Conservation (phyloP, 2,797 vertebrate species). For the Pseudochromis fuscus region DNA sequence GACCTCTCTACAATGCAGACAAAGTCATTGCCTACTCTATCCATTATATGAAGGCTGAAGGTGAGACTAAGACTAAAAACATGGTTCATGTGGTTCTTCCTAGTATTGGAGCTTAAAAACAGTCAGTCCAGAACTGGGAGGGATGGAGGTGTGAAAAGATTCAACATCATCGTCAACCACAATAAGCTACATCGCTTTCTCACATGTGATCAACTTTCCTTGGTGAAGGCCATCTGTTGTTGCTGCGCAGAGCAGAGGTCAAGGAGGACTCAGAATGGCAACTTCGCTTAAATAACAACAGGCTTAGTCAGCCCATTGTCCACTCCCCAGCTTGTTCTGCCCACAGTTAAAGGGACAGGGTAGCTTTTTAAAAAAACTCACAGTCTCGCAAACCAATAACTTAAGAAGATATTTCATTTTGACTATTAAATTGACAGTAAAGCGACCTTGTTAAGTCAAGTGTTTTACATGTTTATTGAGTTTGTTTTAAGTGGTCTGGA, state of each 20-base stretch:
- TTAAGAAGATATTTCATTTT: slow-evolving; percentile 30
- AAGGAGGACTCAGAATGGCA: slow-evolving; percentile 76
- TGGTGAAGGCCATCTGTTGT: slow-evolving; percentile 79
- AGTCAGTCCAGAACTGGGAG: background rate
- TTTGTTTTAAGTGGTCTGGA: slow-evolving; percentile 33
- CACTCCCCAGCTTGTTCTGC: slow-evolving; percentile 53
- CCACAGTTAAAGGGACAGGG: slow-evolving; percentile 71
- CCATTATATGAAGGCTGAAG: slow-evolving; percentile 99
- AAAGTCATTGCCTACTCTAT: slow-evolving; percentile 99
- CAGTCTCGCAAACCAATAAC: slow-evolving; percentile 19
- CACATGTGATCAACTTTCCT: slow-evolving; percentile 59
- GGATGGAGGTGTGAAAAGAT: slow-evolving; percentile 32
- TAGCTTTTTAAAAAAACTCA: slow-evolving; percentile 42
- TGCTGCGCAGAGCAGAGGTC: slow-evolving; percentile 76
- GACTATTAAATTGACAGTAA: slow-evolving; percentile 11
- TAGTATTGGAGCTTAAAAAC: slow-evolving; percentile 2
- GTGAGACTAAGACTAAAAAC: slow-evolving; percentile 81
- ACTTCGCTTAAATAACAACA: slow-evolving; percentile 75
- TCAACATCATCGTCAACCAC: slow-evolving; percentile 14
- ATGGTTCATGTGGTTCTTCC: background rate
- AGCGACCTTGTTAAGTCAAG: slow-evolving; percentile 17
- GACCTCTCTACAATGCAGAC: slow-evolving; percentile 94
- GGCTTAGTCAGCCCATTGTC: slow-evolving; percentile 74
- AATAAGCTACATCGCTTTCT: slow-evolving; percentile 30
- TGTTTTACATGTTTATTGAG: slow-evolving; percentile 26